Evolutionary conservation across 2,113 vertebrate genomes (phyloP), one percentile per base, ranked within the genome.

Genomic region (Corythoichthys intestinalis): DNA sequence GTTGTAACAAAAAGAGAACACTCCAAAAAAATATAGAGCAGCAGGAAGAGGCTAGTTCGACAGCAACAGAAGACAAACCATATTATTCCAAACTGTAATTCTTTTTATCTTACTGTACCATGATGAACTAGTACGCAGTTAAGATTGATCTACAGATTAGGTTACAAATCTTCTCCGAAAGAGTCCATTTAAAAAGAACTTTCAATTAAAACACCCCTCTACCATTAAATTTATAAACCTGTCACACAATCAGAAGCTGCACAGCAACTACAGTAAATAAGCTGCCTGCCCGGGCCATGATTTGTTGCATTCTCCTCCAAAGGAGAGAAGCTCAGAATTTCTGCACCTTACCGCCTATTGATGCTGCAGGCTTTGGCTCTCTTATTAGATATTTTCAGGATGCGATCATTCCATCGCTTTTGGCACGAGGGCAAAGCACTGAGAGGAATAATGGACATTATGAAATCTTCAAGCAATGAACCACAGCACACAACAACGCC

Each of bases 321-420:
- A 38, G 64, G 66, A 70, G n/a, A 70, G 48, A 68, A 59, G 71
- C 65, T 65, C 59, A 58, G 64, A 20, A 73, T 71, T 56, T 71
- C 47, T 72, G 69, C 74, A 76, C 73, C 70, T 69, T 70, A 50
- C 72, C 67, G 77, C 63, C 50, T 68, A 34, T 68, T 74, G 59
- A 38, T 57, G n/a, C 69, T 81, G 65, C 38, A 71, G 66, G 70
- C 76, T 77, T 79, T 74, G 80, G 75, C 71, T 81, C 82, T 71
- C 79, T 77, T 74, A 78, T 73, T 82, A 75, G 82, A 86, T 73
- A 78, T 86, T 87, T 84, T 77, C 78, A 80, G 81, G 71, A 73
- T 81, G 77, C 41, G 20, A 28, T 28, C 20, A 28, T 28, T 28
- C 20, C 20, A 28, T 28, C 20, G 20, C 20, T 76, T 72, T 74